A percentile compares a stretch with the other conserved stretches of the same genome.
Conservation (phyloP, 2,888 invertebrate species). For the Mythimna ferrago region DNA sequence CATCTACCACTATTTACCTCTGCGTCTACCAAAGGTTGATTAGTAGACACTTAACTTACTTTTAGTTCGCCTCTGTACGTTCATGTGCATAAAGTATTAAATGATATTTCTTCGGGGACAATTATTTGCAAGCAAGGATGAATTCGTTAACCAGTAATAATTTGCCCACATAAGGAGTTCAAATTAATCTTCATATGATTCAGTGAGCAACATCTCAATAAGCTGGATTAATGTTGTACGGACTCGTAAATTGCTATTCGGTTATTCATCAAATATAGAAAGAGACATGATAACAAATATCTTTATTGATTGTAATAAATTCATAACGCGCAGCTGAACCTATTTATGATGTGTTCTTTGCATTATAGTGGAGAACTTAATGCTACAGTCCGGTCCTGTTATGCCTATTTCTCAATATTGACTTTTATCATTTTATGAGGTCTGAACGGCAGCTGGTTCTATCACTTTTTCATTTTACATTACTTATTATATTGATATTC, state of each 20-base stretch:
- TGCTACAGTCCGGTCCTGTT: background rate
- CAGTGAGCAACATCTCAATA: constrained; percentile 1
- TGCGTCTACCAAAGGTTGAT: too few relatives aligned
- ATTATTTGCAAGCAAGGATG: too few relatives aligned
- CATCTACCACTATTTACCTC: too few relatives aligned
- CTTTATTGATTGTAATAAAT: constrained; percentile 5
- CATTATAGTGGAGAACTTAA: constrained; percentile 32
- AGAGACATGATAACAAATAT: constrained; percentile 12
- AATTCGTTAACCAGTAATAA: too few relatives aligned
- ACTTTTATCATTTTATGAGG: constrained; percentile 15
- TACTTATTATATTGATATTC: background rate
- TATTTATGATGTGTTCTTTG: constrained; percentile 3
- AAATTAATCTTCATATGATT: too few relatives aligned
- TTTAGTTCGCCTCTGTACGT: too few relatives aligned
- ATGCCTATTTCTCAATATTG: constrained; percentile 35
- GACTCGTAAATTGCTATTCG: background rate
- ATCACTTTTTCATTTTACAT: constrained; percentile 3
- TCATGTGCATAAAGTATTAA: too few relatives aligned
- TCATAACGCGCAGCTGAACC: constrained; percentile 36
- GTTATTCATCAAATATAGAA: constrained; percentile 14
- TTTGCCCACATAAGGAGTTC: too few relatives aligned
- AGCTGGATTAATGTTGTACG: constrained; percentile 11
- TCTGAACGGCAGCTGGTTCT: constrained; percentile 23
- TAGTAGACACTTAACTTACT: too few relatives aligned
- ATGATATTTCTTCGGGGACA: too few relatives aligned